phyloP scores from a whole-genome alignment of 2,113 vertebrate species.

The Sula dactylatra region DNA sequence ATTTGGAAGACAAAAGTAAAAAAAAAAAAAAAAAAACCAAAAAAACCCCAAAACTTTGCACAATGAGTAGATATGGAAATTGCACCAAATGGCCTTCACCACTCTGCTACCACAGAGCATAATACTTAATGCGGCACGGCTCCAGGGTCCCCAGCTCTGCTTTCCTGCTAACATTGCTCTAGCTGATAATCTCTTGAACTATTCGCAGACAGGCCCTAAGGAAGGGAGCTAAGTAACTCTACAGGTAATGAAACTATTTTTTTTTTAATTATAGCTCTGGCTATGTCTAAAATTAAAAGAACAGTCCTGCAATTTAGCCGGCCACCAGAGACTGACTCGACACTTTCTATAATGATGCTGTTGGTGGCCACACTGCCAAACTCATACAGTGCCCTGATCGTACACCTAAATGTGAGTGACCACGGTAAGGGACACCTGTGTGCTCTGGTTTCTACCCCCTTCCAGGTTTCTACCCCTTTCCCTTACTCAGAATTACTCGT shows the following conservation, averaged over 20 bases:
- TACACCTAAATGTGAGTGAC: rapidly evolving
- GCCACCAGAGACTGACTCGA: constrained; percentile 46
- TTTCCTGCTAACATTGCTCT: background rate
- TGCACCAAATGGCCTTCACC: background rate
- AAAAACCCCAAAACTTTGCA: background rate
- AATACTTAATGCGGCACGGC: background rate
- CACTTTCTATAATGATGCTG: background rate
- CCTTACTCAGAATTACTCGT: background rate
- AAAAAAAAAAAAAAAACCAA: background rate
- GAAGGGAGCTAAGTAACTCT: constrained; percentile 8
- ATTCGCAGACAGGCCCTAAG: constrained; percentile 2
- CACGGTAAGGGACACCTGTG: rapidly evolving
- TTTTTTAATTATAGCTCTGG: constrained; percentile 53
- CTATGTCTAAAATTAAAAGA: background rate
- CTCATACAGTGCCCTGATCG: background rate
- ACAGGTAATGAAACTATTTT: constrained; percentile 51
- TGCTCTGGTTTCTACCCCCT: background rate
- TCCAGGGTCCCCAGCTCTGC: background rate
- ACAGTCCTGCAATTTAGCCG: background rate
- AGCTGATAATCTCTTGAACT: constrained; percentile 5
- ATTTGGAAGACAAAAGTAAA: background rate
- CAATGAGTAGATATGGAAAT: background rate
- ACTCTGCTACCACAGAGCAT: background rate
- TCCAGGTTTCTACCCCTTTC: background rate
- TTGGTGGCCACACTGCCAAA: constrained; percentile 26